Base-by-base conservation (phyloP, 23 tunicate genomes). In the Aplidium turbinatum region DNA sequence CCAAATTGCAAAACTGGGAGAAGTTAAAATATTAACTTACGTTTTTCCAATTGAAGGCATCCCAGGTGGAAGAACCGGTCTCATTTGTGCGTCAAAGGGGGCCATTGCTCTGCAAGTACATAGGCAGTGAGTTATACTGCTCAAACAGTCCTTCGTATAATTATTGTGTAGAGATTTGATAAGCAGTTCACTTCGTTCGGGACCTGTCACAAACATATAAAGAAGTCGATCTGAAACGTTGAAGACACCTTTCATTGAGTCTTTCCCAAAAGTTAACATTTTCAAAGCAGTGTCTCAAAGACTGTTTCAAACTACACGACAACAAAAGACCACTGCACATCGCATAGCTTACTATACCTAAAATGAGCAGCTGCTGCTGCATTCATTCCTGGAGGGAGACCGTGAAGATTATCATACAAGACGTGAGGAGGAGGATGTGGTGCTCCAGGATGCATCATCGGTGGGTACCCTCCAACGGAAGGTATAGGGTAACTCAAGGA, bases 341-440 rank as follows among this genome's bases (percentile, higher is more conserved):
- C n/a, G n/a, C n/a, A n/a, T n/a, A n/a, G n/a, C n/a, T n/a, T n/a
- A n/a, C n/a, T n/a, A n/a, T 39, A 84, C 90, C 90, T 80, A 58
- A 80, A 84, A 53, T 84, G 90, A 45, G 90, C 83, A 20, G 83
- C 90, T 36, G 91, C 84, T 0, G 82, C 16, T 36, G 85, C 82
- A 64, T 66, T 74, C n/a, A 79, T 68, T 22, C 77, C 82, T 1
- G 77, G 75, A 18, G 92, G 94, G 57, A 79, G 70, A 34, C 79
- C 71, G 20, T 74, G 81, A 64, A 87, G 30, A 34, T 75, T 75
- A 11, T 87, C 94, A 66, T 87, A 87, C 56, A 87, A 61, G 3
- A 68, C 94, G 40, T 53, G 78, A 53, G 53, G 91, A 0, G 78
- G 83, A 48, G 83, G 85, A 34, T n/a, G n/a, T n/a, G n/a, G n/a